Evolutionary conservation across 1,140 invertebrate species (phyloP), one percentile per base, ranked within the genome.

Genomic region (Drosophila bocki): DNA sequence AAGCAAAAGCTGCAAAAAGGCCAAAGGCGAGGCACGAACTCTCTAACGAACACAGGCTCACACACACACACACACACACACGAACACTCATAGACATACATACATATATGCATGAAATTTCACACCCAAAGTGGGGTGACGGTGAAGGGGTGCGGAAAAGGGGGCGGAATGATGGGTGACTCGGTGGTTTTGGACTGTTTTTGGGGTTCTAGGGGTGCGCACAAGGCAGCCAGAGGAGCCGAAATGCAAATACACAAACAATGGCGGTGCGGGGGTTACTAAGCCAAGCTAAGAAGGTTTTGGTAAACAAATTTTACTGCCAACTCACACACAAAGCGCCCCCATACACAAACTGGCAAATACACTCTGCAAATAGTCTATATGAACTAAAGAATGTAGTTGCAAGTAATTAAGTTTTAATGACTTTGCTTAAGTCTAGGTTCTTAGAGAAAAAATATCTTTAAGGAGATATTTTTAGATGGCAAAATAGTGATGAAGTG

Each of bases 211-310:
- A n/a, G 26, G 17, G 33, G 39, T 32, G 26, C 8, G 32, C 54
- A 68, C 53, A 54, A 57, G 63, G 22, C 61, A 39, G 53, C 48
- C 37, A 45, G 60, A 56, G 53, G 54, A 87, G 80, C 82, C 84
- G 37, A 84, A 90, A 88, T 88, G 72, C 84, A 88, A 87, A 87
- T 90, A 88, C 80, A 90, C 84, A 88, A 88, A 88, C 84, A 88
- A 88, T 90, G 84, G 75, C 69, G 65, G 80, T 82, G 72, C 75
- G 84, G 85, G 67, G 84, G 84, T 86, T 90, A 88, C 84, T 84
- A 88, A 88, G 84, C 84, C 85, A 88, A 88, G 85, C 84, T 88
- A 88, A 88, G 84, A 90, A 88, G 84, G 84, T 88, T 88, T 88
- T 84, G 78, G 85, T 90, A 88, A 90, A 88, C 85, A 88, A 81